Base-by-base conservation (phyloP, 2,797 vertebrate species). In the Loris lydekkerianus region DNA sequence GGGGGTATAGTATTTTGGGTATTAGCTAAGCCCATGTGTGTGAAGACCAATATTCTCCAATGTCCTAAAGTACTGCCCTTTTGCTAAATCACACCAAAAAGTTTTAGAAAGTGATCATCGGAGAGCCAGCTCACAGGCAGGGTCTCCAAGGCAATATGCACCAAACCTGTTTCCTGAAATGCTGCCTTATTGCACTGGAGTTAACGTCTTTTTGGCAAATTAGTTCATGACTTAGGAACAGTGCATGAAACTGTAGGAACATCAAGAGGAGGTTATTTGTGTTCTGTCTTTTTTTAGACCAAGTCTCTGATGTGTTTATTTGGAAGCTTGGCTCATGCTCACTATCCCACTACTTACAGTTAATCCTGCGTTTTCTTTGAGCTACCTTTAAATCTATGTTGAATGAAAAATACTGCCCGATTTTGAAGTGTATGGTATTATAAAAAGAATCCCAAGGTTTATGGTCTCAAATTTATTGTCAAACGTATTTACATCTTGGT, bases 351-450 rank as follows among this genome's bases (percentile, higher is more conserved):
- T 96, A 73, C 96, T 96, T 93, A 96, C 18, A 60, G 85, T 88
- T 97, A 98, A 98, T 97, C 98, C 96, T 56, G 10, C 96, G 96
- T 97, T 98, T 94, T 96, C 92, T 96, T 96, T 94, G 97, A 94
- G 98, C 97, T 97, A 97, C 97, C 97, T 98, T 97, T 96, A 97
- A 94, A 93, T 97, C 81, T 80, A 75, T 7, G 77, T 75, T 27
- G 4, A 58, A 87, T 76, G 95, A 95, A 96, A 96, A 95, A 96
- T 95, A 95, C 94, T 76, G 97, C 96, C 86, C 90, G 90, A 85
- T 89, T 94, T 92, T 81, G 90, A 97, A 98, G 95, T 89, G 40
- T 0, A 0, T 37, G 91, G 88, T 92, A 94, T 97, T 97, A 94
- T 46, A 82, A 81, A 92, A 97, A 93, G 94, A 97, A 94, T 96